A percentile compares a stretch with the other conserved stretches of the same genome.
Evolutionary conservation across 2,113 vertebrate species (phyloP).

Genomic region (Spermophilus dauricus): DNA sequence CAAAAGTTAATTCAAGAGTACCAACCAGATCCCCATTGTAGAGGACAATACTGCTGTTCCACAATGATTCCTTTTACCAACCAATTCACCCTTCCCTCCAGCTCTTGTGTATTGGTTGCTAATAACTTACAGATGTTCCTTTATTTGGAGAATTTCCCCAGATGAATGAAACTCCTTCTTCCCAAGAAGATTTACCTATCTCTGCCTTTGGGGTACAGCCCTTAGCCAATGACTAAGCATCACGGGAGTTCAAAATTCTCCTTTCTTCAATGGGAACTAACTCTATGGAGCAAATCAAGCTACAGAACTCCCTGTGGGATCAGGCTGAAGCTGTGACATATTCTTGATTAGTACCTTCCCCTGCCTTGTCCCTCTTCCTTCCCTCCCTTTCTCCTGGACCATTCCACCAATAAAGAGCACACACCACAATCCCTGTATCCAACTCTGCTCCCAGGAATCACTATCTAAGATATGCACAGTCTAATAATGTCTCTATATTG

Average conservation of each 20-base stretch:
- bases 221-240: slow-evolving; percentile 37
- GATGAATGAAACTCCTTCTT: neutral
- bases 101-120: neutral
- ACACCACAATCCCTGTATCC: neutral
- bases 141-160: slow-evolving; percentile 40
- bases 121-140: slow-evolving; percentile 5
- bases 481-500: neutral
- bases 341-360: neutral
- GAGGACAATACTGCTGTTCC: neutral
- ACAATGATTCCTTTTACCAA: neutral
- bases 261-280: slow-evolving; percentile 5
- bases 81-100: neutral
- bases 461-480: neutral
- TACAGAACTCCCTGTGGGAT: neutral
- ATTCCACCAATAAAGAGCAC: neutral
- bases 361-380: neutral
- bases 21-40: neutral
- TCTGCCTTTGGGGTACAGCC: neutral
- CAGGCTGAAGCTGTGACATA: slow-evolving; percentile 1
- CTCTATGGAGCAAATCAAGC: neutral
- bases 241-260: neutral
- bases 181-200: neutral
- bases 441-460: neutral
- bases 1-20: neutral
- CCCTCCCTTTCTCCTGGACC: neutral